A percentile compares a stretch with the other conserved stretches of the same genome.
These are phyloP conservation scores for Strigamia transsilvanica DNA, from an alignment of 2,888 invertebrate genomes.

Conservation along the genomic window DNA sequence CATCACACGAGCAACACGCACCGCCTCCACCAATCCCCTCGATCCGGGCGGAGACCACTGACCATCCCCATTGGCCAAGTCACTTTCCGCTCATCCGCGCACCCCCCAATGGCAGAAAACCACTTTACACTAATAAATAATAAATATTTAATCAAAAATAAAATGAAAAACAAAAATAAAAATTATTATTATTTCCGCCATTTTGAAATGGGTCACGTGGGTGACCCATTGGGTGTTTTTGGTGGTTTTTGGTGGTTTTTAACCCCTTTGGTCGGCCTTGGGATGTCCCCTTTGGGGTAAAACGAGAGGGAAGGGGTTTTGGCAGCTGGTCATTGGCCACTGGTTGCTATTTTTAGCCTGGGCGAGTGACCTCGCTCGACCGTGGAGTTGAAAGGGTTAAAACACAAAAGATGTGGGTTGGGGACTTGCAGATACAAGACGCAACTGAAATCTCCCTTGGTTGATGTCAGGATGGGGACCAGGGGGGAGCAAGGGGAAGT, in stretches of 20 bases:
- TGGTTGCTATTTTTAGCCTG: neutral
- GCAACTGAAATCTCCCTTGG: neutral
- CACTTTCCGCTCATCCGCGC: neutral
- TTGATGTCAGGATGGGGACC: neutral
- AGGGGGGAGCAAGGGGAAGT: no score
- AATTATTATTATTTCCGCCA: neutral
- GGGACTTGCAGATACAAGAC: constrained; percentile 35
- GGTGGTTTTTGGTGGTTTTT: neutral
- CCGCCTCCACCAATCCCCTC: neutral
- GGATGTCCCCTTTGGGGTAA: neutral
- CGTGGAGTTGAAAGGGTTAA: constrained; percentile 10
- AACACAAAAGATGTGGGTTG: constrained; percentile 3
- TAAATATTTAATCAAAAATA: neutral
- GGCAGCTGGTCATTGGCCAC: constrained; percentile 27
- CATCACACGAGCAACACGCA: neutral
- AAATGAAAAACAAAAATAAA: neutral
- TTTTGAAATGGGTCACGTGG: neutral
- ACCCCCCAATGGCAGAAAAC: neutral
- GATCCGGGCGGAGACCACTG: neutral
- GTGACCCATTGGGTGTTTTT: no score
- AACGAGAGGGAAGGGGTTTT: neutral
- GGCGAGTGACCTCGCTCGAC: constrained; percentile 7
- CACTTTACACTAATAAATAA: neutral
- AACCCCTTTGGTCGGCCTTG: neutral
- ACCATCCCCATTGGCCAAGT: neutral